phyloP scores from a whole-genome alignment of 2,113 vertebrate genomes.

The Phrynocephalus versicolor region DNA sequence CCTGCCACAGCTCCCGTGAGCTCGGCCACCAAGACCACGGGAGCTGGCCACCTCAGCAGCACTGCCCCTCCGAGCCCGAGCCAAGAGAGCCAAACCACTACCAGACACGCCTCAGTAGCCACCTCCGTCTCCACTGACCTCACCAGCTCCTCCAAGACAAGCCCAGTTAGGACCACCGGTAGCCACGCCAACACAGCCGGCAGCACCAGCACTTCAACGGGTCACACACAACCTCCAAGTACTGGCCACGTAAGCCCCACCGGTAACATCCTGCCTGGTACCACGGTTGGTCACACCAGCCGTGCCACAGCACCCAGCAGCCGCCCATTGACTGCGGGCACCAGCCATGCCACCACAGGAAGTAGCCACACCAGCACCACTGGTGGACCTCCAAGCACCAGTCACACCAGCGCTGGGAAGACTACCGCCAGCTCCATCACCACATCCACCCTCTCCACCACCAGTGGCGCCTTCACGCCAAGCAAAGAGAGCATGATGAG shows the following conservation, averaged over 20 bases:
- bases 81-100: neutral
- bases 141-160: neutral
- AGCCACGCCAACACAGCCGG: neutral
- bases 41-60: neutral
- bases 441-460: neutral
- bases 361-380: neutral
- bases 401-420: neutral
- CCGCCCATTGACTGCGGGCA: neutral
- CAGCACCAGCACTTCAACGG: neutral
- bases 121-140: neutral
- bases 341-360: neutral
- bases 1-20: neutral
- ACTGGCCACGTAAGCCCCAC: no score
- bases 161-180: slow-evolving; percentile 47
- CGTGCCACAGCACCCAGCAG: fast-evolving
- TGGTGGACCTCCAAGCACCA: neutral
- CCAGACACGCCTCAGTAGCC: neutral
- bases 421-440: neutral
- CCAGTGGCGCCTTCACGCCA: neutral
- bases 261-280: neutral
- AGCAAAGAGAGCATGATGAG: no score
- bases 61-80: slow-evolving; percentile 1
- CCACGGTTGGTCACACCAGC: neutral
- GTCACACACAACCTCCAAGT: neutral
- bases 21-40: slow-evolving; percentile 3